These are phyloP conservation scores for Motacilla tschutschensis DNA, from an alignment of 2,113 vertebrate genomes.

Conservation along the genomic window DNA sequence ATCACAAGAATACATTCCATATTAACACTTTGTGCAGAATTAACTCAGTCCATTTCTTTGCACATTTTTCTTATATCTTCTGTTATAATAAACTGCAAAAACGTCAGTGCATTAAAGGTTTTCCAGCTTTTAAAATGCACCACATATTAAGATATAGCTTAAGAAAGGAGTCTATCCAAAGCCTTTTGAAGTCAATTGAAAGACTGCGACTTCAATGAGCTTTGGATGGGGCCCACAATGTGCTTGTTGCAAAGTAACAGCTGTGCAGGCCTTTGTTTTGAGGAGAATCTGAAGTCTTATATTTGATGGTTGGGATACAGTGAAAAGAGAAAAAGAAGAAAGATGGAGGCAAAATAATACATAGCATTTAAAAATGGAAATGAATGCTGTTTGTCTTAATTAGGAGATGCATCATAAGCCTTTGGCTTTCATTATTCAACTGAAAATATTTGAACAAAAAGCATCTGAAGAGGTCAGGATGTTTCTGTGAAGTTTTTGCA, in stretches of 20 bases:
- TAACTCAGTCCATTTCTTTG: neutral
- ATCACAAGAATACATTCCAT: neutral
- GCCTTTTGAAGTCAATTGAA: conserved; percentile 56
- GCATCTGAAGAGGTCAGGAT: conserved; percentile 51
- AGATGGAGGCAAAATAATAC: conserved; percentile 51
- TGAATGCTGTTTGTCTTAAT: conserved; percentile 54
- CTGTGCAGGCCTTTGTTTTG: conserved; percentile 61
- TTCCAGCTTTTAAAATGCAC: conserved; percentile 42
- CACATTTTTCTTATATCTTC: neutral
- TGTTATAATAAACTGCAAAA: neutral
- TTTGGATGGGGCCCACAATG: conserved; percentile 54
- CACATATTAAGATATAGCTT: conserved; percentile 48
- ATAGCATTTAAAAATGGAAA: conserved; percentile 54
- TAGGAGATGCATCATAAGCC: conserved; percentile 50
- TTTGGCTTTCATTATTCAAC: conserved; percentile 50
- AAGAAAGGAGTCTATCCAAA: conserved; percentile 31
- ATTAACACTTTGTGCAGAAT: neutral
- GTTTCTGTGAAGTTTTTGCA: conserved; percentile 39
- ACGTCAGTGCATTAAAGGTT: conserved; percentile 21
- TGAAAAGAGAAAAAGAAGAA: conserved; percentile 38
- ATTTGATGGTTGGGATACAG: conserved; percentile 44
- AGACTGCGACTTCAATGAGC: conserved; percentile 52
- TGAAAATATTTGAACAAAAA: conserved; percentile 46
- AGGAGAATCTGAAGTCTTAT: conserved; percentile 53
- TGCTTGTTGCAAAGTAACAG: conserved; percentile 55